A percentile compares a stretch with the other conserved stretches of the same genome.
These are phyloP conservation scores for Butorides virescens DNA, from an alignment of 2,113 vertebrate species.

Conservation along the genomic window DNA sequence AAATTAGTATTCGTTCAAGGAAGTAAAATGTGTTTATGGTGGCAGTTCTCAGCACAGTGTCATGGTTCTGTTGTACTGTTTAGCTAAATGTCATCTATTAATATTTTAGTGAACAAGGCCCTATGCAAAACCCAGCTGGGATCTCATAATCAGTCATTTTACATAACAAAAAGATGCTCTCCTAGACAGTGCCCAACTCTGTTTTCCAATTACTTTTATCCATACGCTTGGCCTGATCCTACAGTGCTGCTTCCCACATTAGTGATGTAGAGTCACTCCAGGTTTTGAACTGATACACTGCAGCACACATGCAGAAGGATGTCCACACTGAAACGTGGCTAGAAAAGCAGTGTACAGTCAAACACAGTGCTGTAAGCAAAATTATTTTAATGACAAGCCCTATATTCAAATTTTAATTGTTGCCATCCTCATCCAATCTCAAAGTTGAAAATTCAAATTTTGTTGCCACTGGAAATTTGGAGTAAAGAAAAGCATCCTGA, in stretches of 20 bases:
- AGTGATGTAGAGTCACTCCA: not conserved
- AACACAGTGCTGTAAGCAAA: not conserved
- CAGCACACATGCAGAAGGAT: not conserved
- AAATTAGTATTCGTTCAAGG: not conserved
- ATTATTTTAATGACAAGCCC: not conserved
- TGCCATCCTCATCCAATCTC: not conserved
- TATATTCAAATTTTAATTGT: not conserved
- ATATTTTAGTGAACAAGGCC: conserved; percentile 46
- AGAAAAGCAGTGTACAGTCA: not conserved
- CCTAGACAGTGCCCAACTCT: not conserved
- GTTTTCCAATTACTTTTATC: not conserved
- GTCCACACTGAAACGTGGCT: not conserved
- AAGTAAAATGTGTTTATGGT: not conserved
- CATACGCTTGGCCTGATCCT: not conserved
- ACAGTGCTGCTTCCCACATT: not conserved
- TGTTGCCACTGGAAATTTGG: not conserved
- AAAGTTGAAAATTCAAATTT: not conserved
- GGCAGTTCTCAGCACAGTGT: not conserved
- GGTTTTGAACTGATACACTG: not conserved
- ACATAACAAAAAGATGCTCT: not conserved
- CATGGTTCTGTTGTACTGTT: conserved; percentile 6
- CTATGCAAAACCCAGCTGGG: conserved; percentile 21
- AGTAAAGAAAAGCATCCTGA: not conserved
- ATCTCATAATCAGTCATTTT: conserved; percentile 18
- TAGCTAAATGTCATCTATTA: conserved; percentile 44